These are phyloP conservation scores for Helicorthomorpha holstii DNA, from an alignment of 1,140 invertebrate genomes.

Conservation along the genomic window DNA sequence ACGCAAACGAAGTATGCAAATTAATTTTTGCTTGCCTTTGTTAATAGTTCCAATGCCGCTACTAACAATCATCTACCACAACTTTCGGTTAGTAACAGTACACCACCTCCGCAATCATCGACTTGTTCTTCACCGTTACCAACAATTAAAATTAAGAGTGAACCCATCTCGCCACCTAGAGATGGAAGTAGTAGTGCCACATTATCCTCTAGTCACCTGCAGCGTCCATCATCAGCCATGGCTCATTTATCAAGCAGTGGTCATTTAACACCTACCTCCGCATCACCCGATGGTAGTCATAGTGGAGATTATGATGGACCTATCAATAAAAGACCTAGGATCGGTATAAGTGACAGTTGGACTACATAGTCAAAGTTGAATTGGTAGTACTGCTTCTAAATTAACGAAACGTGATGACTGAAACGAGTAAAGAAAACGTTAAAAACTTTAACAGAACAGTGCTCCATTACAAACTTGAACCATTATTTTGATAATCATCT, in stretches of 20 bases:
- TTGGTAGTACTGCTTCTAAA: no score
- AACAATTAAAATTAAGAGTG: conserved; percentile 84
- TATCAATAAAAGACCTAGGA: conserved; percentile 1
- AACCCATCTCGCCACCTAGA: conserved; percentile 77
- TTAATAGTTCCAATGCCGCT: conserved; percentile 1
- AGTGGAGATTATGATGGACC: conserved; percentile 7
- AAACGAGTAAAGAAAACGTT: no score
- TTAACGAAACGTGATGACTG: no score
- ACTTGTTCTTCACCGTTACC: conserved; percentile 55
- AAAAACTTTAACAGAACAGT: no score
- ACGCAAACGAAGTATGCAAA: conserved; percentile 7
- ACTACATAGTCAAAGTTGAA: conserved; percentile 5
- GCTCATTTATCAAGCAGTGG: not conserved
- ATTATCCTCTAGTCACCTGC: conserved; percentile 5
- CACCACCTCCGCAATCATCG: conserved; percentile 47
- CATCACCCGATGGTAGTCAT: conserved; percentile 6
- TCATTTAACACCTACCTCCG: conserved; percentile 1
- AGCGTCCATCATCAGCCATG: not conserved
- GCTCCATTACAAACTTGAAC: no score
- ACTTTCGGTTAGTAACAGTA: conserved; percentile 60
- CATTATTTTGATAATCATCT: no score
- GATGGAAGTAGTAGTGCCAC: conserved; percentile 31
- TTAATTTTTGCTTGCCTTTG: not conserved
- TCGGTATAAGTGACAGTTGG: conserved; percentile 1
- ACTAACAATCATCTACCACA: conserved; percentile 19